These are phyloP conservation scores for Lypha dubia DNA, from an alignment of 2,888 invertebrate species.

Conservation along the genomic window DNA sequence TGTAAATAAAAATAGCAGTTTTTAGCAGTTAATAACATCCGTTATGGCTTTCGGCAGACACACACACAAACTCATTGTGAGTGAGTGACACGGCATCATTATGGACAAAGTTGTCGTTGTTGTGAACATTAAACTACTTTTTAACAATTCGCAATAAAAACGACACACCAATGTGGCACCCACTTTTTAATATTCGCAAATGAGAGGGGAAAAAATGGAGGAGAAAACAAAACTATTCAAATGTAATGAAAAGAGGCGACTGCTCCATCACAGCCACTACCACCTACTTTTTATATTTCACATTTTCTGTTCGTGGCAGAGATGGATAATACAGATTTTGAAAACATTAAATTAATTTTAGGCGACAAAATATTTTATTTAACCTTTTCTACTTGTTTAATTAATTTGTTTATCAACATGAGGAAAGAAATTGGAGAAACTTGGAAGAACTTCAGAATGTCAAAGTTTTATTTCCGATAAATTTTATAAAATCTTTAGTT, in stretches of 20 bases:
- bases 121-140: constrained; percentile 24
- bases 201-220: neutral
- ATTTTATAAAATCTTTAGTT: too few relatives aligned
- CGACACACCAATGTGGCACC: constrained; percentile 69
- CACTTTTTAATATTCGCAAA: constrained; percentile 53
- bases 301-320: constrained; percentile 13
- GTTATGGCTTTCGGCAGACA: constrained; percentile 56
- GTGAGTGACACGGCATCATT: constrained; percentile 23
- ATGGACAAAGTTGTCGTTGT: constrained; percentile 61
- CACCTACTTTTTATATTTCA: constrained; percentile 28
- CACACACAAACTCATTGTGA: constrained; percentile 19
- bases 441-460: too few relatives aligned
- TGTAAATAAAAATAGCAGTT: constrained; percentile 73
- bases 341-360: neutral
- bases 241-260: constrained; percentile 26
- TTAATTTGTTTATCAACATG: too few relatives aligned
- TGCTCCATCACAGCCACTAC: too few relatives aligned
- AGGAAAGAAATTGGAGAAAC: too few relatives aligned
- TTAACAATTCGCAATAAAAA: constrained; percentile 39
- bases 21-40: constrained; percentile 72
- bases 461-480: too few relatives aligned
- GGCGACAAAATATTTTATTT: too few relatives aligned
- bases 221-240: neutral
- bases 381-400: too few relatives aligned
- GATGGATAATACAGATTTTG: neutral